Base-by-base conservation (phyloP, 1,140 invertebrate genomes). In the Cherax destructor region DNA sequence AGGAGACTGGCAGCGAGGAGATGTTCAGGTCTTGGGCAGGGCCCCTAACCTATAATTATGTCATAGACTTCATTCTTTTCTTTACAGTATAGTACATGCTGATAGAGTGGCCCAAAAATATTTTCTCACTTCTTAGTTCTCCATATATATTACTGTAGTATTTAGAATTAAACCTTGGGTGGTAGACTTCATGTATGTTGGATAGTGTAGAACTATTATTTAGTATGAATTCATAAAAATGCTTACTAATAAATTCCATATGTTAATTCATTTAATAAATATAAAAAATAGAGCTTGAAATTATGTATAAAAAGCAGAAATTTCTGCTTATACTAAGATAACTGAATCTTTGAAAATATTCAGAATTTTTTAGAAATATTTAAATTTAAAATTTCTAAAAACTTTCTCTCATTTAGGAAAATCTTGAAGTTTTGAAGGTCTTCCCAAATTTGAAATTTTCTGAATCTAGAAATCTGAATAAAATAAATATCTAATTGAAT, bases 1-100 rank as follows among this genome's bases (percentile, higher is more conserved):
- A 65, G 92, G 92, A n/a, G 92, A 93, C 52, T 93, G 92, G 92
- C 92, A 93, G 78, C 84, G 91, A n/a, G 92, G 92, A 50, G 92
- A 93, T 59, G 89, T 93, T 49, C 91, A 92, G 52, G 92, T 93
- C 72, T 65, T 92, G 74, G 91, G 91, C 56, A 77, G 83, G 61
- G 79, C 88, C 9, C 79, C 79, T 30, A 74, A 30, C 30, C 30
- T 30, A 56, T 56, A 56, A 7, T 74, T 74, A 30, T 7, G 24
- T n/a, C 9, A 4, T 69, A 30, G 24, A 3, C 21, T 21, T 74
- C 24, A 74, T 30, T 21, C 11, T 30, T 30, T 7, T 74, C 24
- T 74, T 74, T 65, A 18, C 61, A 65, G 18, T 21, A 74, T 9
- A 74, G 7, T 30, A 74, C 3, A 9, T 16, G 7, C 2, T n/a